phyloP scores from a whole-genome alignment of 37 sponge, comb jelly and placozoan genomes.

The Hexactinellida sp. region DNA sequence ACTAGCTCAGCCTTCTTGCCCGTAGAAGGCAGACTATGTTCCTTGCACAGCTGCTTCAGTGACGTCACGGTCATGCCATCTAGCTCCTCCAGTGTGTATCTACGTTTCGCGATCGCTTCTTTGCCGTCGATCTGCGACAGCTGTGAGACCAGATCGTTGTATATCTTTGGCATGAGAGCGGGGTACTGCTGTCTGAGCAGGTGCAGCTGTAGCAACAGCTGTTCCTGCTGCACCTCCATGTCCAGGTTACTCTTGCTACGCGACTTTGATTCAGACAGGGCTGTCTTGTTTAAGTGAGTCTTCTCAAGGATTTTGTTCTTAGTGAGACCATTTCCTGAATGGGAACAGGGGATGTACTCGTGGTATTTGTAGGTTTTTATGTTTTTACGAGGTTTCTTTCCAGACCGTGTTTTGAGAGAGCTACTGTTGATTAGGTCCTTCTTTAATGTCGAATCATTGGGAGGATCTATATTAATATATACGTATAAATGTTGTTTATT shows the following conservation, averaged over 20 bases:
- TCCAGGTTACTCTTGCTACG: background rate
- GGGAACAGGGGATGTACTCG: background rate
- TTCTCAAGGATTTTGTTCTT: constrained; percentile 5
- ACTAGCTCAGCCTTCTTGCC: constrained; percentile 12
- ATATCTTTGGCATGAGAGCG: background rate
- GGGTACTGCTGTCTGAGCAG: background rate
- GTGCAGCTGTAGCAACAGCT: background rate
- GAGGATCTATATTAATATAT: background rate
- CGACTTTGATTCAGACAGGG: background rate
- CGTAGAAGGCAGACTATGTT: background rate
- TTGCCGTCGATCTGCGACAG: constrained; percentile 2
- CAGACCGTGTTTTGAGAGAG: constrained; percentile 1
- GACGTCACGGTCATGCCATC: background rate
- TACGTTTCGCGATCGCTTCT: background rate
- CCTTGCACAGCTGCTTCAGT: background rate
- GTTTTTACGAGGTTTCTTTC: background rate
- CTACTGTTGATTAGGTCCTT: constrained; percentile 5
- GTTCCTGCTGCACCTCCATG: background rate
- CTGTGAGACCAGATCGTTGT: constrained; percentile 1
- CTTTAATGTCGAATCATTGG: background rate
- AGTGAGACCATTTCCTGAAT: background rate
- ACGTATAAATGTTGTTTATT: no score
- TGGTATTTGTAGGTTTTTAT: constrained; percentile 7
- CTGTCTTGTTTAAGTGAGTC: background rate
- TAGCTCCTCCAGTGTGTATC: background rate